Base-by-base conservation (phyloP, 1,140 invertebrate genomes). In the Drosophila rhopaloa region DNA sequence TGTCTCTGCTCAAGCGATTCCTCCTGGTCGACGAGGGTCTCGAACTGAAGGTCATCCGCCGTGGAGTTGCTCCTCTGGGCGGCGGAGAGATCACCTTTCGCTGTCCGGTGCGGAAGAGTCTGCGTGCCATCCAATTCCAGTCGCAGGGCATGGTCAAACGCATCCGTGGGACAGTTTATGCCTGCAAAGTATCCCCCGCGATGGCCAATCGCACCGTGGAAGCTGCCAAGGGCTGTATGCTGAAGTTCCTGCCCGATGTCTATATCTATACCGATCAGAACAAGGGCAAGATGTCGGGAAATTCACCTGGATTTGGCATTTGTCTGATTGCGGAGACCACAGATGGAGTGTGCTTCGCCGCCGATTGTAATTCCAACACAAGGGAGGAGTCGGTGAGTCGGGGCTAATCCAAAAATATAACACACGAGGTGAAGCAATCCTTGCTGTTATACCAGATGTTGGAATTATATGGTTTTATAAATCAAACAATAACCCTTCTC, bases 261-360 rank as follows among this genome's bases (percentile, higher is more conserved):
- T 99, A 98, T 90, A 97, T 99, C 73, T 96, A 97, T 85, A 97
- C 97, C 14, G 98, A 99, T 94, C 97, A 98, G 92, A 95, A 95
- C 84, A 96, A 96, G 92, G 97, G 98, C 27, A 94, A 95, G 60
- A 94, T 95, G 71, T 96, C 97, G 48, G 98, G 98, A 67, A 97
- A 97, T 94, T 98, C 96, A 90, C 96, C 96, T 14, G 96, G 97
- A 3, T 99, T 97, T 93, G 98, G 98, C n/a, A 94, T 99, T 47
- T 97, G 96, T 79, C 92, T 99, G 59, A 94, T 96, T 13, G 98
- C 98, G 1, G 98, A 99, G 93, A 99, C 98, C 2, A 98, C 96
- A 44, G 96, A 95, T 67, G 98, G 97, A 55, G 95, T 96, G 2
- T 95, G 96, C 90, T 96, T 96, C 78, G 94, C 94, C 74, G 94